Evolutionary conservation across 2,888 invertebrate species (phyloP).

Genomic region (Graphium colonna): DNA sequence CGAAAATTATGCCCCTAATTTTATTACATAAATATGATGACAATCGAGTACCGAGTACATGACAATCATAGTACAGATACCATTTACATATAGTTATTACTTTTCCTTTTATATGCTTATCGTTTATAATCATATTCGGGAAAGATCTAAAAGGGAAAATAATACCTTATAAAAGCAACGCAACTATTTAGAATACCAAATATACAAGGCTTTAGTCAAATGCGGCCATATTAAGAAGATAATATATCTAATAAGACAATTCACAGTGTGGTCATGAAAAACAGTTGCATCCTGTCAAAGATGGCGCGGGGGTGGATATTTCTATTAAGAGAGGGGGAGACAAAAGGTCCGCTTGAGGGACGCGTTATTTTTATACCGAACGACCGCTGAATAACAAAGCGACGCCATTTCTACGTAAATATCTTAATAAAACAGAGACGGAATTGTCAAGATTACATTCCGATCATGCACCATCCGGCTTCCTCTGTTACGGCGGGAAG

Average conservation of each 20-base stretch:
- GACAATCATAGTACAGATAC: too few species aligned
- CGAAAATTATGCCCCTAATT: too few species aligned
- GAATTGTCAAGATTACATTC: slow-evolving; percentile 67
- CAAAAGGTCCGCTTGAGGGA: slow-evolving; percentile 71
- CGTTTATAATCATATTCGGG: too few species aligned
- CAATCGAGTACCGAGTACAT: too few species aligned
- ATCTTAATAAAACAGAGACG: slow-evolving; percentile 66
- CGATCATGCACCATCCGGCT: slow-evolving; percentile 65
- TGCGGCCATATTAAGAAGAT: not conserved
- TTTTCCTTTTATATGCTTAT: too few species aligned
- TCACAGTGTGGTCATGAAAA: slow-evolving; percentile 67
- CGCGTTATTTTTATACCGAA: slow-evolving; percentile 72
- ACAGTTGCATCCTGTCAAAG: slow-evolving; percentile 72
- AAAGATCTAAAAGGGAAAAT: too few species aligned
- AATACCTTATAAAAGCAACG: too few species aligned
- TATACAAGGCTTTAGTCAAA: not conserved
- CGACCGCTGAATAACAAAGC: slow-evolving; percentile 70
- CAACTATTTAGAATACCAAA: too few species aligned
- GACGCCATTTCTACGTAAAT: slow-evolving; percentile 66
- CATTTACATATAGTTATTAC: too few species aligned
- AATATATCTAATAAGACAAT: slow-evolving; percentile 34
- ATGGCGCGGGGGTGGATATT: slow-evolving; percentile 62
- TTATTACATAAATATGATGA: too few species aligned
- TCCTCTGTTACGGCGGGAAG: slow-evolving; percentile 59
- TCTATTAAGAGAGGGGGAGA: slow-evolving; percentile 57